Evolutionary conservation across 2,113 vertebrate species (phyloP), one percentile per base, ranked within the genome.

Genomic region (Pluvialis apricaria): DNA sequence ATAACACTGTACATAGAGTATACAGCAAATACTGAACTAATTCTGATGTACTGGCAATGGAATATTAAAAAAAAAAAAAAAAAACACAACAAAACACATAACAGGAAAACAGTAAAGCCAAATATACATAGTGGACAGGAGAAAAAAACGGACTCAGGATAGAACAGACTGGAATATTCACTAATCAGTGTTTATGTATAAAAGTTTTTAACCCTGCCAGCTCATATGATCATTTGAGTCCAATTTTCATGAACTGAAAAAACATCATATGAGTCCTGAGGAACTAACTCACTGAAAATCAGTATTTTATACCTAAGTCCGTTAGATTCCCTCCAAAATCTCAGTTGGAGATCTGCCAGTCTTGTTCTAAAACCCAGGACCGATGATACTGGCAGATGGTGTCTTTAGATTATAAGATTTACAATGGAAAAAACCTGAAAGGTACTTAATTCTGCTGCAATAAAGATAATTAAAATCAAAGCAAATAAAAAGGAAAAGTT

Each of bases 211-310:
- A 78, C 47, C 17, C 38, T 79, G 42, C 22, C n/a, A 62, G 64
- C 29, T 84, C 47, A 6, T 26, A 31, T 13, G 18, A 88, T 6
- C 45, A 24, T 38, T 51, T 7, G 5, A 77, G 22, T 19, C 14
- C 17, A 36, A n/a, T 34, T 68, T 82, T 49, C 34, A 25, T 2
- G 9, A 45, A 68, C 6, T 8, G 2, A 71, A 52, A 85, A 36
- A 11, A 0, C 6, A 28, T 5, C 11, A 2, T 19, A 40, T 10
- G 28, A 73, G 22, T 45, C n/a, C 40, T 45, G 4, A 11, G 9
- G 5, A 16, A 49, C 16, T 26, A 79, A 70, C 22, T 42, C 40
- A 65, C 34, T 72, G 52, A 55, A 89, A 61, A 77, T 69, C 52
- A 72, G 47, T 55, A 60, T 25, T 82, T 94, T 52, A 40, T 32